phyloP scores from a whole-genome alignment of 1,140 invertebrate genomes.

The Zaprionus davidi region DNA sequence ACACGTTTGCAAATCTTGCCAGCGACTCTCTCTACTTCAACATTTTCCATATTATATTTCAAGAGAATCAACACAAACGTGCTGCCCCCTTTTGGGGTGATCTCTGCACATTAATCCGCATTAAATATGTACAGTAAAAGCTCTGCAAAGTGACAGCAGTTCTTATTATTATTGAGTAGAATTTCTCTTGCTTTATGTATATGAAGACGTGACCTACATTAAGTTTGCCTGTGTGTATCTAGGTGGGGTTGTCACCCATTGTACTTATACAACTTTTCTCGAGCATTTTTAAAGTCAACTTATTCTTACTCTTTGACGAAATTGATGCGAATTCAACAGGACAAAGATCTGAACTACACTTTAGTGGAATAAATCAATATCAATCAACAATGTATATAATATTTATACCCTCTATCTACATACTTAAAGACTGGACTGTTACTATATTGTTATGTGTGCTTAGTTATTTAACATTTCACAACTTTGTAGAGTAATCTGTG shows the following conservation, averaged over 20 bases:
- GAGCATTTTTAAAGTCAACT: neutral
- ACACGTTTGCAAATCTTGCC: constrained; percentile 28
- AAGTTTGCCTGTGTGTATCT: neutral
- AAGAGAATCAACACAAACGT: constrained; percentile 15
- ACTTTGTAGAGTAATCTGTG: neutral
- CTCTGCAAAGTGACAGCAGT: neutral
- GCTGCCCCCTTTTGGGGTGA: neutral
- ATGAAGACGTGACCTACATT: neutral
- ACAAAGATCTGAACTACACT: neutral
- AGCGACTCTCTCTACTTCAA: neutral
- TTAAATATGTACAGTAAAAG: constrained; percentile 10
- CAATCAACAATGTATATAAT: neutral
- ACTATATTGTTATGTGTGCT: neutral
- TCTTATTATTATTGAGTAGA: neutral
- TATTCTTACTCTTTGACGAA: neutral
- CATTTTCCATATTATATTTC: constrained; percentile 24
- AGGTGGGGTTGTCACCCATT: neutral
- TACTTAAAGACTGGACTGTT: no score
- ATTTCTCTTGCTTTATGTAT: neutral
- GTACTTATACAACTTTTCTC: neutral
- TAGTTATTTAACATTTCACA: neutral
- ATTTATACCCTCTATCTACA: neutral
- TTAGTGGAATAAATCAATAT: neutral
- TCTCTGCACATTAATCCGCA: neutral
- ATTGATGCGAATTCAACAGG: neutral